Conservation (phyloP, 1,140 invertebrate species). For the Trichonephila inaurata region DNA sequence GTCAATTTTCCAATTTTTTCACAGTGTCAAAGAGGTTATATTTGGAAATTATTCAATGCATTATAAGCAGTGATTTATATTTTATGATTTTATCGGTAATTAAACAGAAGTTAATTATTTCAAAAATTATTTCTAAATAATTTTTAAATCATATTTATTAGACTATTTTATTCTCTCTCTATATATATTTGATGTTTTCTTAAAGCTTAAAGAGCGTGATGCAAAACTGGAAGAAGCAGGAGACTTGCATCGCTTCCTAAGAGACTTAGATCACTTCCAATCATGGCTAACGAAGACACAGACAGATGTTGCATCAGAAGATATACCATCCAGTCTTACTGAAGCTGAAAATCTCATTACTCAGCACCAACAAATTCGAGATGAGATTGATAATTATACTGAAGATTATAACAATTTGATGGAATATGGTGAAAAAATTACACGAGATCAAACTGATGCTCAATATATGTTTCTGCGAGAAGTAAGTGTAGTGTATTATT, state of each 20-base stretch:
- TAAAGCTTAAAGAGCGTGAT: constrained; percentile 95
- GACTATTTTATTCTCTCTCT: too few relatives aligned
- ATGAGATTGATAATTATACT: constrained; percentile 99
- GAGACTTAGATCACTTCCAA: constrained; percentile 99
- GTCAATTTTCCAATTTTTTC: too few relatives aligned
- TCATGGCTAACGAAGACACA: constrained; percentile 99
- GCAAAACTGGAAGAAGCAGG: constrained; percentile 99
- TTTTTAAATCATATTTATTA: too few relatives aligned
- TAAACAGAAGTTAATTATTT: neutral
- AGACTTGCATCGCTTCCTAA: constrained; percentile 98
- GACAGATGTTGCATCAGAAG: constrained; percentile 98
- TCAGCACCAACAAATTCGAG: constrained; percentile 97
- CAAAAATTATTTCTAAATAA: neutral
- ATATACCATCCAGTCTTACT: constrained; percentile 95
- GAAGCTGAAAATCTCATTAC: constrained; percentile 98
- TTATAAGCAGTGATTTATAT: too few relatives aligned
- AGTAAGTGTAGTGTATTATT: constrained; percentile 77
- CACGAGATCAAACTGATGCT: constrained; percentile 91
- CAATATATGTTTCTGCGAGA: constrained; percentile 99
- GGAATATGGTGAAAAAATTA: constrained; percentile 98
- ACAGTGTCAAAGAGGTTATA: too few relatives aligned
- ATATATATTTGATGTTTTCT: constrained; percentile 68
- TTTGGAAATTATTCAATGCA: too few relatives aligned
- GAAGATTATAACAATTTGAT: constrained; percentile 99
- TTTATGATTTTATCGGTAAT: too few relatives aligned